Evolutionary conservation across 2,888 invertebrate genomes (phyloP).

Genomic region (Caenorhabditis sinica): DNA sequence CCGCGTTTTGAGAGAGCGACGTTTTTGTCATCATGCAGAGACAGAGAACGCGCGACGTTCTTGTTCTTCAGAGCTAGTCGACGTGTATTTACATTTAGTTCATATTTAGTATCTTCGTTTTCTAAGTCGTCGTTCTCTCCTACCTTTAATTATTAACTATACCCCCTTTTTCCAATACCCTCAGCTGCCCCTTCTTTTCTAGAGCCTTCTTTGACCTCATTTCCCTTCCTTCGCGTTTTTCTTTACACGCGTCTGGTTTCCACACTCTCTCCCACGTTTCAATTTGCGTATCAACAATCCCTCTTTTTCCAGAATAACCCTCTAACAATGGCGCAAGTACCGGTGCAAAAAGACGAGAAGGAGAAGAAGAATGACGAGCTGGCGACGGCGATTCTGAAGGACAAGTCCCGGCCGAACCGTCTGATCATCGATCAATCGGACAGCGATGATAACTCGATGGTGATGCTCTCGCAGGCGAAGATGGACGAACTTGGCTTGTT

Average conservation of each 20-base stretch:
- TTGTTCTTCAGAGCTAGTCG: constrained; percentile 4
- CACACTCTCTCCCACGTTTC: too few relatives aligned
- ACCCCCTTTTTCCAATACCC: too few relatives aligned
- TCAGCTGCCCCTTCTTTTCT: not conserved
- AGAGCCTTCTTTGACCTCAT: not conserved
- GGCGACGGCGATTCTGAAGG: constrained; percentile 96
- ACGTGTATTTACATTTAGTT: constrained; percentile 2
- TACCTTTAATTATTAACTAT: not conserved
- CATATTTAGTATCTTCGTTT: not conserved
- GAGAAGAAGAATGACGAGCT: constrained; percentile 88
- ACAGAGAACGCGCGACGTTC: not conserved
- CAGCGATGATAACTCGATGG: constrained; percentile 98
- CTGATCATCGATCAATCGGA: constrained; percentile 84
- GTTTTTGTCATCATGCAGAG: constrained; percentile 17
- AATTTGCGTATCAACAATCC: too few relatives aligned
- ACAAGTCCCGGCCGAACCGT: constrained; percentile 64
- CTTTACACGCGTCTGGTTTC: too few relatives aligned
- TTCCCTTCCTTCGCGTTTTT: constrained; percentile 1
- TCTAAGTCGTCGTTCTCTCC: not conserved
- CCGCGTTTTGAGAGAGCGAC: not conserved
- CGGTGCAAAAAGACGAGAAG: constrained; percentile 67
- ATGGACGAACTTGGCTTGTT: constrained; percentile 99
- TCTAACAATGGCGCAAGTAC: constrained; percentile 54
- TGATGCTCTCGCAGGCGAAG: constrained; percentile 96
- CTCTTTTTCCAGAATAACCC: not conserved